phyloP scores from a whole-genome alignment of 2,888 invertebrate species.

The Phyllotreta cruciferae region DNA sequence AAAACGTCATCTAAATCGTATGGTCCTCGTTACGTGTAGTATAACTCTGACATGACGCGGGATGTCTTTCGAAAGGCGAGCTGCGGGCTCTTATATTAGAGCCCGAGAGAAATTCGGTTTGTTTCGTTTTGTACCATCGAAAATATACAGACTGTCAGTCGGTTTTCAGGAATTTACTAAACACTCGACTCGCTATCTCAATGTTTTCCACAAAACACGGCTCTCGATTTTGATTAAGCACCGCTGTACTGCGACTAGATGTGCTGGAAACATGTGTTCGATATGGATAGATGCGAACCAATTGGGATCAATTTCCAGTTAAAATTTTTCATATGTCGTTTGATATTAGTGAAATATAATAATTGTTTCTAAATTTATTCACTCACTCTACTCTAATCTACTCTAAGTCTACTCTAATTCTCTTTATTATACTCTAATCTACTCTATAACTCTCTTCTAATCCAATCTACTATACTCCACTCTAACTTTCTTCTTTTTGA shows the following conservation, averaged over 20 bases:
- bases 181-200: conserved; percentile 9
- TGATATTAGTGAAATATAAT: not conserved
- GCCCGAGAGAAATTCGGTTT: conserved; percentile 42
- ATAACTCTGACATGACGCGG: conserved; percentile 30
- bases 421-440: no score
- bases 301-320: not conserved
- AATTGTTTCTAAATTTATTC: not conserved
- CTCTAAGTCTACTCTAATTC: no score
- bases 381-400: not conserved
- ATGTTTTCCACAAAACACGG: not conserved
- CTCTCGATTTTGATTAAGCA: not conserved
- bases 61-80: conserved; percentile 22
- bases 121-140: conserved; percentile 51
- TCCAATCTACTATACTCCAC: no score
- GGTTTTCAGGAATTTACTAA: conserved; percentile 28
- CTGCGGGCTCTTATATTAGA: conserved; percentile 27
- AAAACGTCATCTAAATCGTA: not conserved
- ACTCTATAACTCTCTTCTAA: no score
- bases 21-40: conserved; percentile 23
- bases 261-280: not conserved
- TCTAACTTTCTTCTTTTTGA: no score
- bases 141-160: conserved; percentile 55
- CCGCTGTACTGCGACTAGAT: not conserved
- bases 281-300: no score
- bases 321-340: conserved; percentile 6